Evolutionary conservation across 2,113 vertebrate genomes (phyloP).

Genomic region (Ptyas mucosa): DNA sequence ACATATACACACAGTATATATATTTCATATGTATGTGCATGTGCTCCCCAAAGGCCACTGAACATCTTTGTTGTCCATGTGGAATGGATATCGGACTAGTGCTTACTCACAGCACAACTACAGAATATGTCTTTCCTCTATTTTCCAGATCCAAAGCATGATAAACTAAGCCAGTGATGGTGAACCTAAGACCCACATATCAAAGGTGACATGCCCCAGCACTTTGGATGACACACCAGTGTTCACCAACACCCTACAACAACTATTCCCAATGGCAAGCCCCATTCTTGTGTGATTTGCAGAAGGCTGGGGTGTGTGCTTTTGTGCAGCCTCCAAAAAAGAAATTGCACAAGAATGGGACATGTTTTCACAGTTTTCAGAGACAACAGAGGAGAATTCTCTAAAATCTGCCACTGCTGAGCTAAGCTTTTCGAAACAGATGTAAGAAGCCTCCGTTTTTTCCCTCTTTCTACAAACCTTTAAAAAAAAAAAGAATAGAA

Average conservation of each 20-base stretch:
- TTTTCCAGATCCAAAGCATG: background rate
- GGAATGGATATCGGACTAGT: background rate
- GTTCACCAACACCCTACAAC: background rate
- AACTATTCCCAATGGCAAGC: background rate
- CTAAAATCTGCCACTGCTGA: background rate
- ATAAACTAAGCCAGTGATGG: background rate
- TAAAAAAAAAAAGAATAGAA: background rate
- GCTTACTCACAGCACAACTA: background rate
- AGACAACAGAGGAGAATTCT: background rate
- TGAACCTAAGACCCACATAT: background rate
- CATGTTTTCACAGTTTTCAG: background rate
- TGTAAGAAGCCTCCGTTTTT: background rate
- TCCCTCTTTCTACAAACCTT: background rate
- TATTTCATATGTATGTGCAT: background rate
- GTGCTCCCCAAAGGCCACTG: background rate
- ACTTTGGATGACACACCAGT: background rate
- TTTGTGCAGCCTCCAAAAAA: background rate
- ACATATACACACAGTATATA: no score
- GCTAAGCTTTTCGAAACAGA: background rate
- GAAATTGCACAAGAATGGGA: background rate
- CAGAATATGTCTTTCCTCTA: background rate
- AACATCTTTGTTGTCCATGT: background rate
- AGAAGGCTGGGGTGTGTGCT: background rate
- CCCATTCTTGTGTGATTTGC: background rate
- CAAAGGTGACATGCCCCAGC: background rate